Conservation (phyloP, 2,797 vertebrate species). For the Hyperoplus lanceolatus region DNA sequence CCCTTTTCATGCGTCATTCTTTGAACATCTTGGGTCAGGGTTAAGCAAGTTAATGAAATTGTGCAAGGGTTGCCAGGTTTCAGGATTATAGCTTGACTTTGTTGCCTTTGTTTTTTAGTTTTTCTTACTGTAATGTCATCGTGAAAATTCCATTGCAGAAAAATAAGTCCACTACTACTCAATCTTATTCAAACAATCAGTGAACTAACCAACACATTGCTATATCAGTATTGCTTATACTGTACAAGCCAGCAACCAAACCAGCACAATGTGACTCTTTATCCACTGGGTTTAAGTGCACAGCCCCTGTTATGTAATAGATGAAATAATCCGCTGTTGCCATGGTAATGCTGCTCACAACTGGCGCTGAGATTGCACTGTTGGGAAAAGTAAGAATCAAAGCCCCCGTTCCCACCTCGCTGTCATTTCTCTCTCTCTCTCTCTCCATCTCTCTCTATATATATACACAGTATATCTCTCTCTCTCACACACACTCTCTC, state of each 20-base stretch:
- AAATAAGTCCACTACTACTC: no score
- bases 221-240: slow-evolving; percentile 4
- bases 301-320: slow-evolving; percentile 79
- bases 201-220: neutral
- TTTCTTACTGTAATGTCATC: neutral
- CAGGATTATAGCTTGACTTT: neutral
- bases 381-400: slow-evolving; percentile 69
- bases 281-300: slow-evolving; percentile 78
- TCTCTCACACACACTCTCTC: no score
- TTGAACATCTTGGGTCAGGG: neutral
- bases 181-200: neutral
- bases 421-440: slow-evolving; percentile 47
- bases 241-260: slow-evolving; percentile 52
- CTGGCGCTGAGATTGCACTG: slow-evolving; percentile 63
- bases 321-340: slow-evolving; percentile 81
- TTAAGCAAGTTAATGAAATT: neutral
- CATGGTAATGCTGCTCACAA: slow-evolving; percentile 79
- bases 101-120: neutral
- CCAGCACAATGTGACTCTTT: slow-evolving; percentile 66
- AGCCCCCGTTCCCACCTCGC: slow-evolving; percentile 45
- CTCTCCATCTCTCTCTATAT: no score
- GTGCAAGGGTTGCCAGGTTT: neutral
- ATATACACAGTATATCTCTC: no score
- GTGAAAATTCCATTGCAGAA: no score
- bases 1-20: no score